Evolutionary conservation across 1,140 invertebrate species (phyloP).

Genomic region (Xylocopa sonorina): DNA sequence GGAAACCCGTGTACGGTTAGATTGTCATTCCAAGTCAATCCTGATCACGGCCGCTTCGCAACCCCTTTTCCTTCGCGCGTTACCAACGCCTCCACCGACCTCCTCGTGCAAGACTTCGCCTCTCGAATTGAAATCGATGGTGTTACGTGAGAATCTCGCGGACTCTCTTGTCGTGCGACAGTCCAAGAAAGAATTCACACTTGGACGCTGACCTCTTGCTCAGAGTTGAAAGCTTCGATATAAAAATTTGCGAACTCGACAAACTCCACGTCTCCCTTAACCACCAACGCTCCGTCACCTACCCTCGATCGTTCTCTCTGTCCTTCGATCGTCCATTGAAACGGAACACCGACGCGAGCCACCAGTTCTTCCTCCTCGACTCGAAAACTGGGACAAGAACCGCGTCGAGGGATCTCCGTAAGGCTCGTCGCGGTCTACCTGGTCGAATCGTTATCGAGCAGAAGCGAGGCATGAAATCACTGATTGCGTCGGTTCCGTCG

Average conservation of each 20-base stretch:
- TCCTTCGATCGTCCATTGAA: too few relatives aligned
- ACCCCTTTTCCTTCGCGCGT: slow-evolving; percentile 45
- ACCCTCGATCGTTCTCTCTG: too few relatives aligned
- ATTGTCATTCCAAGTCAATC: slow-evolving; percentile 82
- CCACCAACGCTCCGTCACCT: too few relatives aligned
- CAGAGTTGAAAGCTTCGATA: neutral
- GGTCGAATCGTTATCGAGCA: slow-evolving; percentile 12
- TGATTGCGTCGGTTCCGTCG: slow-evolving; percentile 37
- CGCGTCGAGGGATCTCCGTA: neutral
- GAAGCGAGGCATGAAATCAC: slow-evolving; percentile 41
- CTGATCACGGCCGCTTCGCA: slow-evolving; percentile 74
- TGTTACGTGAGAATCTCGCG: slow-evolving; percentile 22
- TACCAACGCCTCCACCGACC: slow-evolving; percentile 6
- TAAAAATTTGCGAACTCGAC: slow-evolving; percentile 21
- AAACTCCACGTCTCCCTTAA: too few relatives aligned
- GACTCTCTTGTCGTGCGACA: neutral
- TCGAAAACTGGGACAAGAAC: slow-evolving; percentile 15
- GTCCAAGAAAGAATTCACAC: neutral
- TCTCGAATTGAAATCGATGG: slow-evolving; percentile 61
- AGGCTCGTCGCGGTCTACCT: neutral
- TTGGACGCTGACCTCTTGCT: too few relatives aligned
- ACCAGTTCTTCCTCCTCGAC: too few relatives aligned
- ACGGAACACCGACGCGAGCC: too few relatives aligned
- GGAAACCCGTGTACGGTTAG: slow-evolving; percentile 80
- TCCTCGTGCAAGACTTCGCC: slow-evolving; percentile 29